Evolutionary conservation across 2,113 vertebrate genomes (phyloP), one percentile per base, ranked within the genome.

Genomic region (Crotalus tigris): DNA sequence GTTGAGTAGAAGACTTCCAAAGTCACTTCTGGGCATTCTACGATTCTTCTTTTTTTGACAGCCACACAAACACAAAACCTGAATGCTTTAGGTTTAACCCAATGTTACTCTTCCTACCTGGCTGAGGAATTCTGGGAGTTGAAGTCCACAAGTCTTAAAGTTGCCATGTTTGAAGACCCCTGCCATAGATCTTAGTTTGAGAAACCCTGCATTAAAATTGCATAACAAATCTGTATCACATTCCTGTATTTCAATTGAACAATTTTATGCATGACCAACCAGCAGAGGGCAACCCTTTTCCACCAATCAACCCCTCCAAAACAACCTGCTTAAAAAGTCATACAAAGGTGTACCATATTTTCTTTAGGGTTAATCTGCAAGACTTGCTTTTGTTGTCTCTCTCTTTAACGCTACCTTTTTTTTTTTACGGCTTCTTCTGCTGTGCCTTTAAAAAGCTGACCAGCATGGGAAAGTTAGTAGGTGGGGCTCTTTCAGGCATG

Each of bases 231-330:
- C 5, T 90, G 0, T 26, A 0, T 57, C 26, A 64, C 24, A n/a
- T 19, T n/a, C 89, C 46, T 15, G n/a, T 6, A 29, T 58, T 53
- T 21, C 75, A 81, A 33, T 3, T 24, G 29, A 44, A 55, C 10
- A 21, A 53, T 93, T 90, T 85, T 58, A 4, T 2, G 46, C 53
- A 51, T 39, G 53, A 85, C 44, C 92, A 90, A 6, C 88, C 92
- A 90, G 19, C 53, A 93, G 92, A 21, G 88, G 88, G 92, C 26
- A 90, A 53, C 19, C 24, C 19, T 85, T 90, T 93, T 53, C 92
- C 88, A 93, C 54, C 88, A 33, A 59, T 93, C 54, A 44, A 9
- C 23, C 39, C 13, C 10, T 15, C 81, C 10, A 59, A 58, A 26
- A 4, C n/a, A 23, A 86, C 8, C 55, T 13, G 19, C 19, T 24